phyloP scores from a whole-genome alignment of 2,113 vertebrate genomes.

The Tetrao urogallus region DNA sequence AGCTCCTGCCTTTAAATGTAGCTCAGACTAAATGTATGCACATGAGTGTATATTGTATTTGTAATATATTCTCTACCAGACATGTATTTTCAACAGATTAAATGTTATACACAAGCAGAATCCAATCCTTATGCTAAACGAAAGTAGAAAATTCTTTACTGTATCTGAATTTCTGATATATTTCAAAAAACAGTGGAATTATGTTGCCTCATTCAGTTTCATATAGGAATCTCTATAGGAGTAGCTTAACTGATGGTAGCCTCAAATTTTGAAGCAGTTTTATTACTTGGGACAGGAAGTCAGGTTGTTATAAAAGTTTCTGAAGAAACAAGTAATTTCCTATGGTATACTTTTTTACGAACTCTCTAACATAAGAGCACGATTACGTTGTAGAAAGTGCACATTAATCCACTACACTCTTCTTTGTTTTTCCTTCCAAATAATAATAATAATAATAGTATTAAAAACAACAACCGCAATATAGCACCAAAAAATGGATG shows the following conservation, averaged over 20 bases:
- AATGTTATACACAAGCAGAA: neutral
- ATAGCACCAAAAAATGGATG: neutral
- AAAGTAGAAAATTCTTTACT: neutral
- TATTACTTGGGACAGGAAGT: neutral
- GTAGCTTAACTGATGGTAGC: neutral
- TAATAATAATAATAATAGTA: neutral
- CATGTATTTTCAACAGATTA: neutral
- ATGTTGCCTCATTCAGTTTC: neutral
- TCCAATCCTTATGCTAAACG: neutral
- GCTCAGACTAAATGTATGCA: neutral
- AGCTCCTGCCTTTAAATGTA: neutral
- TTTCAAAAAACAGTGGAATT: neutral
- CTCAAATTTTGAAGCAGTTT: neutral
- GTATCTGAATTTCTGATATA: neutral
- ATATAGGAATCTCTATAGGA: neutral
- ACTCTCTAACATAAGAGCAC: neutral
- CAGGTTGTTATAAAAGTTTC: neutral
- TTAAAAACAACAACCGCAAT: neutral
- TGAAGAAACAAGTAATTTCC: neutral
- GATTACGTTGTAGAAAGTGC: neutral
- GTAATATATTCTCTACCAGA: neutral
- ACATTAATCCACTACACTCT: neutral
- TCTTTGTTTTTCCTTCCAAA: neutral
- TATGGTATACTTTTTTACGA: neutral
- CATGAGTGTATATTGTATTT: accelerated